Percentiles rank a stretch among this genome's conserved stretches.
Evolutionary conservation across 2,113 vertebrate genomes (phyloP).

Genomic region (Dipodomys spectabilis): DNA sequence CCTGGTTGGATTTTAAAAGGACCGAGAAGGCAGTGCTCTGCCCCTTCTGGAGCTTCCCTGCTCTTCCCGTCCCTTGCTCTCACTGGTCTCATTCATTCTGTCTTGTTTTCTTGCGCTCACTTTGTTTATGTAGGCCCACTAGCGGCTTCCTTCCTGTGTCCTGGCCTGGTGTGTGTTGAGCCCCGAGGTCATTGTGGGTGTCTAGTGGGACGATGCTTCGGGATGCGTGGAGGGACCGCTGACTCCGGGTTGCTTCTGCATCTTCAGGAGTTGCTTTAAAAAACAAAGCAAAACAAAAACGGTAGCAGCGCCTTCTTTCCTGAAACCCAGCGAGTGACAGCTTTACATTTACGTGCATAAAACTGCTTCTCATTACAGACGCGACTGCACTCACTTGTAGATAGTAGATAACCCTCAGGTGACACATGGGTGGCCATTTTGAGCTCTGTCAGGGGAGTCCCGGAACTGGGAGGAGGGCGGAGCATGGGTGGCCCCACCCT

Average conservation of each 20-base stretch:
- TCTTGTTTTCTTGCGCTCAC: conserved; percentile 48
- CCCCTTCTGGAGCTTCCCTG: not conserved
- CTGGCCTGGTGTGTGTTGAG: not conserved
- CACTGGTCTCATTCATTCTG: not conserved
- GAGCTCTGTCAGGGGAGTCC: not conserved
- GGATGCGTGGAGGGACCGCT: not conserved
- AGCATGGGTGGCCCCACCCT: not conserved
- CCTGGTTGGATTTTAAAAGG: no score
- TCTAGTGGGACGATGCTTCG: not conserved
- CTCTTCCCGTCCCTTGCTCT: not conserved
- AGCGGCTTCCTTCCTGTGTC: conserved; percentile 41
- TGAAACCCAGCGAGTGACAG: conserved; percentile 31
- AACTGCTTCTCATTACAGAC: not conserved
- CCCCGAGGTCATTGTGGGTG: not conserved
- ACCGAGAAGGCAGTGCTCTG: not conserved
- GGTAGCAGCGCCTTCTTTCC: not conserved
- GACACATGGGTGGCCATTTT: not conserved
- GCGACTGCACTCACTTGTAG: not conserved
- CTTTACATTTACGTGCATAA: conserved; percentile 37
- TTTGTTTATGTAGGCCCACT: conserved; percentile 15
- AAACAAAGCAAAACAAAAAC: not conserved
- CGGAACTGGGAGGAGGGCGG: not conserved
- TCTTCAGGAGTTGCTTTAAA: not conserved
- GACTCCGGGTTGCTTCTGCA: not conserved
- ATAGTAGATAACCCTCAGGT: not conserved